A percentile compares a stretch with the other conserved stretches of the same genome.
phyloP scores from a whole-genome alignment of 2,113 vertebrate genomes.

The Abramis brama region DNA sequence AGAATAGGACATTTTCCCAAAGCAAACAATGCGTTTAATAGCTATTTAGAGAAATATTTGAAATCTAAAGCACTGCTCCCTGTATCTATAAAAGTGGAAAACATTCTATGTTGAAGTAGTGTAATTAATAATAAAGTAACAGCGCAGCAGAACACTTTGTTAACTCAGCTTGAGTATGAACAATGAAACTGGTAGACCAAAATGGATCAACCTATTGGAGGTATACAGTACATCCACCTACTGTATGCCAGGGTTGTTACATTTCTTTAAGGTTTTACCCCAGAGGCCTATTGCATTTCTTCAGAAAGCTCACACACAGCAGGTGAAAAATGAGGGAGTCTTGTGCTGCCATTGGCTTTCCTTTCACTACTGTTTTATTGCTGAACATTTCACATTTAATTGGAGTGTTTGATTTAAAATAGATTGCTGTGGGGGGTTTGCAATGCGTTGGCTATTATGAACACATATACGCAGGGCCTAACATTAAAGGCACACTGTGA shows the following conservation, averaged over 20 bases:
- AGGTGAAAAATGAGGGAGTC: constrained; percentile 69
- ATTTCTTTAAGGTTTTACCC: constrained; percentile 64
- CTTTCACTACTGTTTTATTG: constrained; percentile 67
- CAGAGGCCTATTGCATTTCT: constrained; percentile 63
- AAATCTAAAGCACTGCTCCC: neutral
- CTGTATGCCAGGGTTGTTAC: constrained; percentile 47
- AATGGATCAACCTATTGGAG: neutral
- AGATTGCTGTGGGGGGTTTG: constrained; percentile 66
- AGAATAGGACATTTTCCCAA: neutral
- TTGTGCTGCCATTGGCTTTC: constrained; percentile 67
- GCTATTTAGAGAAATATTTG: neutral
- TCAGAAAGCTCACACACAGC: constrained; percentile 67
- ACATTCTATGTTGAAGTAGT: neutral
- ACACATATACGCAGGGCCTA: neutral
- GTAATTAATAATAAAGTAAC: constrained; percentile 1
- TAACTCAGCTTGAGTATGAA: neutral
- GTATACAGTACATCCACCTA: constrained; percentile 44
- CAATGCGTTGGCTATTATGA: constrained; percentile 70
- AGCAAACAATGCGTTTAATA: neutral
- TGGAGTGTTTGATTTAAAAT: constrained; percentile 70
- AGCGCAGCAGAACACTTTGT: neutral
- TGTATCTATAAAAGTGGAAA: neutral
- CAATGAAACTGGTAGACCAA: neutral
- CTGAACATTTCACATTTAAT: constrained; percentile 73
- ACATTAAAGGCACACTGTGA: no score